Base-by-base conservation (phyloP, 2,797 vertebrate genomes). In the Mastacembelus armatus region DNA sequence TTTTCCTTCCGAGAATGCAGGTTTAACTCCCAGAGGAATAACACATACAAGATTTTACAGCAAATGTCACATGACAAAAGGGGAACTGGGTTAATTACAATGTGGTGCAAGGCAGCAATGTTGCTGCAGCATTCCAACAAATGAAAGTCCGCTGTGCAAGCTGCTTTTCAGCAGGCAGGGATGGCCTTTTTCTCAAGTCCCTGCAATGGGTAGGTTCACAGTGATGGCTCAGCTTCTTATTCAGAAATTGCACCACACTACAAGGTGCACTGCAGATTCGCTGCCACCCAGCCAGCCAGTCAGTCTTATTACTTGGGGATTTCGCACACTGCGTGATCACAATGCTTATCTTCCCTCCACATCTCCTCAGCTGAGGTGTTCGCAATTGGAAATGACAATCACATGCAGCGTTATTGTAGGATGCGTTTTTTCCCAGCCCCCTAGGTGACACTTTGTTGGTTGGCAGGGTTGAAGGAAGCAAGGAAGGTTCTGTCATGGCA, bases 151-250 rank as follows among this genome's bases (percentile, higher is more conserved):
- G 58, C 85, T 84, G 83, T 81, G 80, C 82, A 72, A 78, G 82
- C 67, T 75, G 63, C 78, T 83, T 87, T 89, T 86, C 59, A 80
- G 74, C 30, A 27, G 78, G 74, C 30, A 27, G 78, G 83, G 86
- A 79, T 65, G 72, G 67, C 83, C 71, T 75, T 83, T 73, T 66
- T 69, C 51, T 66, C 63, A 80, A 78, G 82, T 85, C 87, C 82
- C 91, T 88, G 91, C 88, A 92, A 86, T 87, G 82, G 85, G 86
- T 85, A 88, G 69, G 71, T 85, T 89, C 49, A 62, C 88, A 87
- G 84, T 90, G 89, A 89, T 91, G 87, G 88, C 89, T 92, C 89
- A 90, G 89, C 89, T 89, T 90, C 88, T 88, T 91, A 83, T 87
- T 90, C 85, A 89, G 83, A 89, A 84, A 89, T 87, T 91, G 88